These are phyloP conservation scores for Etheostoma cragini DNA, from an alignment of 2,113 vertebrate genomes.

Conservation along the genomic window DNA sequence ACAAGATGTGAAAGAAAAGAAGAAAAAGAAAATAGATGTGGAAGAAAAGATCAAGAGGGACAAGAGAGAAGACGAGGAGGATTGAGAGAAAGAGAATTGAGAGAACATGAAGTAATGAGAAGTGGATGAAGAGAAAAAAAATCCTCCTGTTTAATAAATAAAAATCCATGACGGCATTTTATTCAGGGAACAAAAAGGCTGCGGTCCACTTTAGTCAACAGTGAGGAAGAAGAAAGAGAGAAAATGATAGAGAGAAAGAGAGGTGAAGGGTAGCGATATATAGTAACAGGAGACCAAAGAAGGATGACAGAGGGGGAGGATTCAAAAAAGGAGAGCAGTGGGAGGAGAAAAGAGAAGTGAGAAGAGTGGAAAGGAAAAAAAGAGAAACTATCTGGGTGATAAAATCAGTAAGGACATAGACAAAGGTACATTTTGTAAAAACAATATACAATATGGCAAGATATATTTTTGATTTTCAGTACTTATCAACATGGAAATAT, in stretches of 20 bases:
- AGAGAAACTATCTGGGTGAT: not conserved
- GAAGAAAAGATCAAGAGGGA: conserved; percentile 8
- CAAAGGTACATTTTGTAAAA: not conserved
- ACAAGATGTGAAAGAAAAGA: not conserved
- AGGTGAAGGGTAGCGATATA: conserved; percentile 13
- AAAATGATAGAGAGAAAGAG: conserved; percentile 2
- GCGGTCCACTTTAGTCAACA: not conserved
- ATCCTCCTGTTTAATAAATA: not conserved
- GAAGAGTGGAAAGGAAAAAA: not conserved
- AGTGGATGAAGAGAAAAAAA: not conserved
- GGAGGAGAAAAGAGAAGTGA: conserved; percentile 14
- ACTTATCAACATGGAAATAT: conserved; percentile 16
- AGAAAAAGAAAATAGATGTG: conserved; percentile 11
- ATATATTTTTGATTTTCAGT: not conserved
- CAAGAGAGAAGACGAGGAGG: not conserved
- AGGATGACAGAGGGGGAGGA: conserved; percentile 5
- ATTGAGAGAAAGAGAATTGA: not conserved
- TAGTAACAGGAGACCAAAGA: conserved; percentile 1
- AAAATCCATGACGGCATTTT: not conserved
- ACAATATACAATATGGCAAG: not conserved
- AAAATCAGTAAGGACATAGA: not conserved
- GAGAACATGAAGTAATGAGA: not conserved
- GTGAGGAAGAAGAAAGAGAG: conserved; percentile 14
- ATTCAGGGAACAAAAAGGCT: conserved; percentile 6
- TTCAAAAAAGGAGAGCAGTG: conserved; percentile 16